Evolutionary conservation across 2,113 vertebrate species (phyloP).

Genomic region (Hepsetus odoe): DNA sequence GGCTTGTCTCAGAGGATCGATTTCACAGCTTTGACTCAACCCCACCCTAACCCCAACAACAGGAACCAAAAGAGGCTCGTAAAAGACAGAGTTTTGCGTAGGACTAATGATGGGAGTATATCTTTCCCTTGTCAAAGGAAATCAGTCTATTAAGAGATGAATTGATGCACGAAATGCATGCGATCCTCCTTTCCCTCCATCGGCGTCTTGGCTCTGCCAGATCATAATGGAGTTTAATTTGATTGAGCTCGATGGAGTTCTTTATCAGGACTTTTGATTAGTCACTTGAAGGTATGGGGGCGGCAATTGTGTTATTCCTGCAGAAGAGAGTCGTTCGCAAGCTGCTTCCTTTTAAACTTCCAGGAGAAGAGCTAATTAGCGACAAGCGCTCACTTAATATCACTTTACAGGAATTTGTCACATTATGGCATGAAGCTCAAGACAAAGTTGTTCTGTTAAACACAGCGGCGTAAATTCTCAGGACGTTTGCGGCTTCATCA

Average conservation of each 20-base stretch:
- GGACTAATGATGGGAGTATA: too few species aligned
- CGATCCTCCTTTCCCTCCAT: not conserved
- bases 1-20: too few species aligned
- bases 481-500: not conserved
- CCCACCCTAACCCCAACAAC: too few species aligned
- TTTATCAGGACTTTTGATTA: conserved; percentile 27
- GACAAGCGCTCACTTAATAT: conserved; percentile 28
- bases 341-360: not conserved
- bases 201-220: not conserved
- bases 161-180: too few species aligned
- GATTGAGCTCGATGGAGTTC: not conserved
- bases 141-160: too few species aligned
- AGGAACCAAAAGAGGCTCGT: too few species aligned
- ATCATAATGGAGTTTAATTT: conserved; percentile 17
- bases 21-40: too few species aligned
- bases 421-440: not conserved
- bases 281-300: not conserved
- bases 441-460: not conserved
- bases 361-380: conserved; percentile 25
- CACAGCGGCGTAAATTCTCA: not conserved
- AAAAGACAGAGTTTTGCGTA: too few species aligned
- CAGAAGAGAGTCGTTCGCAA: not conserved
- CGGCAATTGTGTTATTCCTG: not conserved
- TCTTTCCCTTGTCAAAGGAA: too few species aligned
- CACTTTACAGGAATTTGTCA: conserved; percentile 18